Evolutionary conservation across 2,797 vertebrate species (phyloP), one percentile per base, ranked within the genome.

Genomic region (Hydrophis major): DNA sequence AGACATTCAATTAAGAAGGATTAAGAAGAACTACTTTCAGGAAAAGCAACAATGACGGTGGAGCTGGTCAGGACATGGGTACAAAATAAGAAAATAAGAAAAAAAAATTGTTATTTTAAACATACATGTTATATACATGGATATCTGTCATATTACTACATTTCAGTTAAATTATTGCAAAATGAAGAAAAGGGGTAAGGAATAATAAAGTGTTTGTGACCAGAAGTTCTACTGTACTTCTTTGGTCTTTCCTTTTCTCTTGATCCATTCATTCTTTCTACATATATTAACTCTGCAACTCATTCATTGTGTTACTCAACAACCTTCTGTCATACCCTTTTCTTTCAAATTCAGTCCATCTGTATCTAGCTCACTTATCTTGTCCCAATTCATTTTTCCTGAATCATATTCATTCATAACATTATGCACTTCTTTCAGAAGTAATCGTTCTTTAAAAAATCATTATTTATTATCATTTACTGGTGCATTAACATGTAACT

Each of bases 41-140:
- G 92, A 60, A 87, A 10, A 55, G 69, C 91, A 32, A 90, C 53
- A 91, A 90, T 88, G 0, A 53, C 66, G 8, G 32, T 78, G 18
- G 32, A 87, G 92, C 95, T 47, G 60, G 89, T 86, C 8, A 93
- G 93, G 86, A 91, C 88, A 86, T 0, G 2, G n/a, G 87, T 90
- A 94, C 0, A 3, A 87, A 95, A 95, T 95, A 94, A 94, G 16
- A 20, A 93, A 93, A 32, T 95, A 94, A 94, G 16, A 20, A 32
- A 94, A 92, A 91, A 37, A 69, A 91, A 93, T 0, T 0, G 18
- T 25, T 16, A 28, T 37, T 93, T 63, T 32, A 63, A 28, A 28
- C 61, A 63, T 63, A 37, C 37, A 37, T 37, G 37, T 37, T 37
- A 63, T 69, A 14, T 32, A 69, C 66, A 69, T 32, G 14, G 5